These are phyloP conservation scores for Labia minor DNA, from an alignment of 2,888 invertebrate genomes.

Conservation along the genomic window DNA sequence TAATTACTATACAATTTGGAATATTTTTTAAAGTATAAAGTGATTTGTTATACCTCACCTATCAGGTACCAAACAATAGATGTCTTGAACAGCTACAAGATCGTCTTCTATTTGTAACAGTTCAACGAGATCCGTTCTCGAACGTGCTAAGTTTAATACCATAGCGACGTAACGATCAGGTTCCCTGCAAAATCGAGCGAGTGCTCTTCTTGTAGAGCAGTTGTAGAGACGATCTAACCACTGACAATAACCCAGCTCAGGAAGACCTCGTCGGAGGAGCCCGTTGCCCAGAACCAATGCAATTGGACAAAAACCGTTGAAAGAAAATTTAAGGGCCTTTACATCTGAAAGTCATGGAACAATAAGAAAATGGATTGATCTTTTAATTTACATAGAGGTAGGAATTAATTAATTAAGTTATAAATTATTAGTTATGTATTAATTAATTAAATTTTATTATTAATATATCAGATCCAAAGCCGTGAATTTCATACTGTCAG, in stretches of 20 bases:
- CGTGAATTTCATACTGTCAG: too few species aligned
- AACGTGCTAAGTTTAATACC: neutral
- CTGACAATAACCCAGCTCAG: neutral
- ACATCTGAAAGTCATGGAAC: neutral
- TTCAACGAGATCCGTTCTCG: neutral
- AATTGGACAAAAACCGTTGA: neutral
- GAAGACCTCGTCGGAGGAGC: neutral
- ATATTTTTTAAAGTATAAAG: too few species aligned
- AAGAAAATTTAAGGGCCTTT: neutral
- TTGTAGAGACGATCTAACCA: neutral
- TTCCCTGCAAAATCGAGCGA: neutral
- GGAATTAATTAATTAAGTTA: too few species aligned
- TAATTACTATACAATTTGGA: too few species aligned
- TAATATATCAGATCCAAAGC: too few species aligned
- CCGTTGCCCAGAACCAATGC: neutral
- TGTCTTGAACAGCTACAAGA: neutral
- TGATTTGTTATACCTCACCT: neutral
- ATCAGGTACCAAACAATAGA: neutral
- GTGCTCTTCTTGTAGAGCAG: neutral
- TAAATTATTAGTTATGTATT: too few species aligned
- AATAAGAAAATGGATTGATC: too few species aligned
- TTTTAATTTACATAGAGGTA: too few species aligned
- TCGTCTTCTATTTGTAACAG: neutral
- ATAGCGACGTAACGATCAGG: neutral
- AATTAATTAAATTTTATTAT: too few species aligned